Evolutionary conservation across 1,140 invertebrate species (phyloP).

Genomic region (Polypedilum pembai): DNA sequence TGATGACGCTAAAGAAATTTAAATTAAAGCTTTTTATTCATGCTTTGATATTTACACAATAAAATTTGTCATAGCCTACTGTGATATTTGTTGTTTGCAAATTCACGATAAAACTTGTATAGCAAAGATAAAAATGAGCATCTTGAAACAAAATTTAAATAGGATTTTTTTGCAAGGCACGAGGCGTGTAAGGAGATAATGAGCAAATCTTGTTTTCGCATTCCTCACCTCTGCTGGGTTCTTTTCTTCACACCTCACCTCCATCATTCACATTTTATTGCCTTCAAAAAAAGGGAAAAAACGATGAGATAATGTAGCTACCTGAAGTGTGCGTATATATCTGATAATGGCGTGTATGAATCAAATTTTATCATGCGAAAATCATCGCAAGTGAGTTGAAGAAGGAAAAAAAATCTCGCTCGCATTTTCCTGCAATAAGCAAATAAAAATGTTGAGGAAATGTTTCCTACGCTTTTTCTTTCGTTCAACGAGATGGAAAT

Average conservation of each 20-base stretch:
- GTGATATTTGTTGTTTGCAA: too few relatives aligned
- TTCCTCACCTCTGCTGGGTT: not conserved
- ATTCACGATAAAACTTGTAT: too few relatives aligned
- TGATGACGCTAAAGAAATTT: too few relatives aligned
- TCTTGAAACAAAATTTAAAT: too few relatives aligned
- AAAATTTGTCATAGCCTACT: too few relatives aligned
- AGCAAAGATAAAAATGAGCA: too few relatives aligned
- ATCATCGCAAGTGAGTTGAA: not conserved
- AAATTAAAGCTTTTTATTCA: too few relatives aligned
- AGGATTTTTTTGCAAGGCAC: too few relatives aligned
- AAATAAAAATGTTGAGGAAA: too few relatives aligned
- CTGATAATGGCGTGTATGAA: not conserved
- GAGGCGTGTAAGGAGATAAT: not conserved
- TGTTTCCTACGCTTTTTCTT: not conserved
- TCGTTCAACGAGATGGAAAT: not conserved
- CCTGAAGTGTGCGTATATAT: not conserved
- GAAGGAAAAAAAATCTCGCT: not conserved
- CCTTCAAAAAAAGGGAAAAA: not conserved
- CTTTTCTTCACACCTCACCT: not conserved
- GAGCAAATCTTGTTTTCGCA: slow-evolving; percentile 23
- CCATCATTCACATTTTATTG: slow-evolving; percentile 13
- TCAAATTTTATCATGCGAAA: slow-evolving; percentile 18
- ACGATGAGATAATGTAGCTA: not conserved
- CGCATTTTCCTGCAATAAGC: too few relatives aligned
- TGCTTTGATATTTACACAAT: too few relatives aligned